Conservation (phyloP, 64 coral and sea anemone species). For the Pachyseris speciosa region DNA sequence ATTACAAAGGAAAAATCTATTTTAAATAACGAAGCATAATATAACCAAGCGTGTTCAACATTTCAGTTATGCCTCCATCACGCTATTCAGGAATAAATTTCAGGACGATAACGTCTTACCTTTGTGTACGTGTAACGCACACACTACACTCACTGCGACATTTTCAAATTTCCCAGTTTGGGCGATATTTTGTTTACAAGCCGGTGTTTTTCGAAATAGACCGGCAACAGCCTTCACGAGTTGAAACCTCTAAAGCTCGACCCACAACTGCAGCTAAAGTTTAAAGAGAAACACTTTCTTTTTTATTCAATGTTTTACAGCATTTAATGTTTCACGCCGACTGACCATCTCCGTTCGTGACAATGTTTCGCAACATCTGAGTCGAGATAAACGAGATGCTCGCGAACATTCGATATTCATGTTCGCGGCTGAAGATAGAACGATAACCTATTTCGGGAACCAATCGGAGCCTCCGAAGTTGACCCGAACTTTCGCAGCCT, state of each 20-base stretch:
- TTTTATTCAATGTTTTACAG: background rate
- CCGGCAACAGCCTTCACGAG: too few species aligned
- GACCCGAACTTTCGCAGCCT: conserved; percentile 36
- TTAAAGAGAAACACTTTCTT: background rate
- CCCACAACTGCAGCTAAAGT: too few species aligned
- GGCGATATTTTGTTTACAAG: background rate
- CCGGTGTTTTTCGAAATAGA: too few species aligned
- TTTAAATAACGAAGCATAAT: too few species aligned
- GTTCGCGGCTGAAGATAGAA: conserved; percentile 5
- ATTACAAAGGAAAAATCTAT: too few species aligned
- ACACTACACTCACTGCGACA: too few species aligned
- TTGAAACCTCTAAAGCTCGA: background rate
- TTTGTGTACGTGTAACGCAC: too few species aligned
- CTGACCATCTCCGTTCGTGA: conserved; percentile 1
- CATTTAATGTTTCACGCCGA: background rate
- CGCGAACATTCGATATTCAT: conserved; percentile 27
- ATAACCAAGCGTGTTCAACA: too few species aligned
- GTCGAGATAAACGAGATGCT: background rate
- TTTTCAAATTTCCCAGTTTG: too few species aligned
- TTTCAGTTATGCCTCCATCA: too few species aligned
- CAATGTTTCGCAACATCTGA: conserved; percentile 33
- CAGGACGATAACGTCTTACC: too few species aligned
- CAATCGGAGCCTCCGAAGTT: conserved; percentile 5
- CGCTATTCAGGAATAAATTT: too few species aligned
- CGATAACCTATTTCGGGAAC: conserved; percentile 8